phyloP scores from a whole-genome alignment of 2,888 invertebrate genomes.

The Galerucella nymphaeae region DNA sequence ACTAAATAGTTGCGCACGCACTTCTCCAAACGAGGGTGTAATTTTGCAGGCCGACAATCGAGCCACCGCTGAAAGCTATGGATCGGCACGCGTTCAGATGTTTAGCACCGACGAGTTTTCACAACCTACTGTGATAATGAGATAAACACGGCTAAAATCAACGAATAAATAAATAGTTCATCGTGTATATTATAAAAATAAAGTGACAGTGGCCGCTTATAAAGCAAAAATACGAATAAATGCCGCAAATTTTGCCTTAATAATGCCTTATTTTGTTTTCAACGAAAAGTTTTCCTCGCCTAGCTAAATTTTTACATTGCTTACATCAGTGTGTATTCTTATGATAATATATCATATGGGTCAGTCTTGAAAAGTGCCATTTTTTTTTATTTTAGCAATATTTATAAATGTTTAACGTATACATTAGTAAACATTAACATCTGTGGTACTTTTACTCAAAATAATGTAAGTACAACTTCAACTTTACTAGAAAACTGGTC shows the following conservation, averaged over 20 bases:
- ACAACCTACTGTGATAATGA: slow-evolving; percentile 40
- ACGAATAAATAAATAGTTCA: slow-evolving; percentile 21
- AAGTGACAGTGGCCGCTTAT: slow-evolving; percentile 37
- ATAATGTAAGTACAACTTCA: background rate
- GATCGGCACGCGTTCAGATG: slow-evolving; percentile 41
- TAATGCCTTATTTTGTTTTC: slow-evolving; percentile 48
- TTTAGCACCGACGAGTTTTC: slow-evolving; percentile 30
- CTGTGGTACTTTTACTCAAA: background rate
- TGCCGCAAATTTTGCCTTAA: slow-evolving; percentile 46
- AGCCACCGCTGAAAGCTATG: slow-evolving; percentile 45
- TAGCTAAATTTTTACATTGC: slow-evolving; percentile 38
- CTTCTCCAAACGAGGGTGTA: slow-evolving; percentile 37
- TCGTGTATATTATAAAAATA: slow-evolving; percentile 17
- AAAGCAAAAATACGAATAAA: slow-evolving; percentile 22
- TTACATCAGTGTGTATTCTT: slow-evolving; percentile 24
- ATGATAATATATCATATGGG: slow-evolving; percentile 16
- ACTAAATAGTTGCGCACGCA: slow-evolving; percentile 37
- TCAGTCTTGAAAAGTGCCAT: slow-evolving; percentile 22
- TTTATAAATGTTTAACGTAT: background rate
- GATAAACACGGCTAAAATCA: slow-evolving; percentile 27
- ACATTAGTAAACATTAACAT: slow-evolving; percentile 11
- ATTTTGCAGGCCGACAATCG: slow-evolving; percentile 41
- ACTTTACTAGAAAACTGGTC: background rate
- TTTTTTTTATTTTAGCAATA: slow-evolving; percentile 11
- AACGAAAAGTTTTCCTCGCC: slow-evolving; percentile 37